Conservation (phyloP, 2,113 vertebrate species). For the Mirza zaza region DNA sequence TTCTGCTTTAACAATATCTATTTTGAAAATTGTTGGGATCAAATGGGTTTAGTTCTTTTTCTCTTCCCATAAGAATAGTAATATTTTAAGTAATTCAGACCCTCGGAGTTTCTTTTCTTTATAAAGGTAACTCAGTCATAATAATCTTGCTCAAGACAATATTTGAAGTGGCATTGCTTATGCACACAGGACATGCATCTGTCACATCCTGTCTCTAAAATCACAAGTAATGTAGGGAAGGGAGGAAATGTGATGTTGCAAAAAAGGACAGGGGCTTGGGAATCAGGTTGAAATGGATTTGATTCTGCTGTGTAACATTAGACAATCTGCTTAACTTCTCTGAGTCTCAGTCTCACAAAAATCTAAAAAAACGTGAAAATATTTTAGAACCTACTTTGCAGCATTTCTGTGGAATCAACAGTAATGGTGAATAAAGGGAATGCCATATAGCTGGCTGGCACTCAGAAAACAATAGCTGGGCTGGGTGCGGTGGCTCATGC, state of each 20-base stretch:
- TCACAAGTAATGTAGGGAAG: not conserved
- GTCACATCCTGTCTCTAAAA: not conserved
- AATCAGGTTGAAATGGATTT: not conserved
- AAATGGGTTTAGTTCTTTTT: not conserved
- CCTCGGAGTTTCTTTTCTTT: not conserved
- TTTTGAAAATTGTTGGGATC: not conserved
- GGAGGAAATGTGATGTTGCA: not conserved
- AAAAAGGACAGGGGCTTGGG: not conserved
- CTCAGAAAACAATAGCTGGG: not conserved
- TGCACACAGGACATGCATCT: slow-evolving; percentile 1
- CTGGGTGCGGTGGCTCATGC: too few species aligned
- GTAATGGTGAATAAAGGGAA: not conserved
- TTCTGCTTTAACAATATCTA: not conserved
- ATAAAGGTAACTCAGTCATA: not conserved
- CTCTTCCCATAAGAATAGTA: not conserved
- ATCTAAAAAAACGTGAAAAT: not conserved
- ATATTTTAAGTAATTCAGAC: slow-evolving; percentile 11
- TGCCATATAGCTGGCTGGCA: too few species aligned
- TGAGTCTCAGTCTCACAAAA: not conserved
- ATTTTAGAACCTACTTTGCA: not conserved
- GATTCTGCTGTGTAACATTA: not conserved
- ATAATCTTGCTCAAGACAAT: not conserved
- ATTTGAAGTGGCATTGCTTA: not conserved
- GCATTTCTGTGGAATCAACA: not conserved
- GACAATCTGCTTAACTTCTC: slow-evolving; percentile 4